phyloP scores from a whole-genome alignment of 2,797 vertebrate species.

The Ciconia nigra region DNA sequence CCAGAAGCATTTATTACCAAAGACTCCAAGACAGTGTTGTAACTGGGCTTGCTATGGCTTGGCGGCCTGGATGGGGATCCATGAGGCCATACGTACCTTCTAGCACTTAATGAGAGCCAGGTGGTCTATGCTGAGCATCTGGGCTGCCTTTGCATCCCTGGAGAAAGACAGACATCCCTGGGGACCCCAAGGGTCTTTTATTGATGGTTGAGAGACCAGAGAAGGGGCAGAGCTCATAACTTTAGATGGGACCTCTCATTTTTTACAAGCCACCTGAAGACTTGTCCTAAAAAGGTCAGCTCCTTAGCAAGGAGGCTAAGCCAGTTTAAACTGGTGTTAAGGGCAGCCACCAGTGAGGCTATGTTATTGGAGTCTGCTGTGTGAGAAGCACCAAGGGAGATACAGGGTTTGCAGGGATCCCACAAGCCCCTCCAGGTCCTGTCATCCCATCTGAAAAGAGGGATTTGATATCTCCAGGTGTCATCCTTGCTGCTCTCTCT shows the following conservation, averaged over 20 bases:
- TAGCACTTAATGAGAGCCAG: neutral
- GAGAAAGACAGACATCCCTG: neutral
- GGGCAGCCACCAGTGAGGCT: neutral
- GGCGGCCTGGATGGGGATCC: neutral
- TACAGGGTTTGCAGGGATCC: neutral
- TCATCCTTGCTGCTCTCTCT: neutral
- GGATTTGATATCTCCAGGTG: neutral
- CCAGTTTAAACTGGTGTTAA: neutral
- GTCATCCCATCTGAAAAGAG: neutral
- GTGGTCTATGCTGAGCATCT: neutral
- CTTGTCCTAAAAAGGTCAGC: neutral
- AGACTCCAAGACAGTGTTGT: neutral
- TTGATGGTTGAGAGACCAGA: neutral
- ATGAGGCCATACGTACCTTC: neutral
- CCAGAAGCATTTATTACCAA: neutral
- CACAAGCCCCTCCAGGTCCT: neutral
- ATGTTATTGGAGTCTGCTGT: neutral
- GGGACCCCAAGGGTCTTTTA: neutral
- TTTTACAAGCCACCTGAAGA: neutral
- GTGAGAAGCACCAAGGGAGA: neutral
- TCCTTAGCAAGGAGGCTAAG: neutral
- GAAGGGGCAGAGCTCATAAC: neutral
- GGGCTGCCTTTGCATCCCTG: neutral
- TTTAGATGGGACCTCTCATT: neutral
- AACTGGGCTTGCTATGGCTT: neutral